These are phyloP conservation scores for Hypomecis atomaria DNA, from an alignment of 2,888 invertebrate genomes.

Conservation along the genomic window DNA sequence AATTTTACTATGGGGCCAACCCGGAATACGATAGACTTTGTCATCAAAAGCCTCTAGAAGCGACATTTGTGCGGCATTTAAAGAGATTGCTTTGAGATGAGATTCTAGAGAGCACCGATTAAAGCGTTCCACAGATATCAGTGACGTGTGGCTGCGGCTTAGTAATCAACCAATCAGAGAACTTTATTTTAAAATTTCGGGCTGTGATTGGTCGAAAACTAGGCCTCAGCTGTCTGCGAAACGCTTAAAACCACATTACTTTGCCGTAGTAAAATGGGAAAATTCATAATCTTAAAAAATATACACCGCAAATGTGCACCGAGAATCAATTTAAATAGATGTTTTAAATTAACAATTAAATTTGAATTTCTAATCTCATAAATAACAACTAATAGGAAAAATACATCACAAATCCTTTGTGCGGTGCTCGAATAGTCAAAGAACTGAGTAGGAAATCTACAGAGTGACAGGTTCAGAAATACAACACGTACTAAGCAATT, in stretches of 20 bases:
- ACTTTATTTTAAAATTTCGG: no score
- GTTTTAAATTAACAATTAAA: slow-evolving; percentile 7
- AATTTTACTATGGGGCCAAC: no score
- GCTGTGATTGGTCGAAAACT: no score
- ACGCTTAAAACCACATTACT: not conserved
- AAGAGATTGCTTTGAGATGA: no score
- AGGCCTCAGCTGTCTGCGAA: not conserved
- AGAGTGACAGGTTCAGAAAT: not conserved
- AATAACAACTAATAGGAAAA: slow-evolving; percentile 49
- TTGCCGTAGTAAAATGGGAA: not conserved
- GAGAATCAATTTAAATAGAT: slow-evolving; percentile 20
- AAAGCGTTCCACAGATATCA: no score
- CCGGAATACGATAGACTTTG: no score
- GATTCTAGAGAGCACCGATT: no score
- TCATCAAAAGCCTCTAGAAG: no score
- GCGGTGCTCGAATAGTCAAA: slow-evolving; percentile 44
- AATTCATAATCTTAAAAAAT: not conserved
- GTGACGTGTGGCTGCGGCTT: no score
- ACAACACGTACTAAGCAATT: not conserved
- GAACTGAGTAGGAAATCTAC: slow-evolving; percentile 10
- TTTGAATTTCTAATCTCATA: slow-evolving; percentile 10
- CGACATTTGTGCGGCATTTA: no score
- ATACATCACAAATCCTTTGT: slow-evolving; percentile 52
- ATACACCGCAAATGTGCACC: slow-evolving; percentile 9
- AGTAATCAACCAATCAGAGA: no score